Conservation (phyloP, 1,140 invertebrate species). For the Stenopsyche tienmushanensis region DNA sequence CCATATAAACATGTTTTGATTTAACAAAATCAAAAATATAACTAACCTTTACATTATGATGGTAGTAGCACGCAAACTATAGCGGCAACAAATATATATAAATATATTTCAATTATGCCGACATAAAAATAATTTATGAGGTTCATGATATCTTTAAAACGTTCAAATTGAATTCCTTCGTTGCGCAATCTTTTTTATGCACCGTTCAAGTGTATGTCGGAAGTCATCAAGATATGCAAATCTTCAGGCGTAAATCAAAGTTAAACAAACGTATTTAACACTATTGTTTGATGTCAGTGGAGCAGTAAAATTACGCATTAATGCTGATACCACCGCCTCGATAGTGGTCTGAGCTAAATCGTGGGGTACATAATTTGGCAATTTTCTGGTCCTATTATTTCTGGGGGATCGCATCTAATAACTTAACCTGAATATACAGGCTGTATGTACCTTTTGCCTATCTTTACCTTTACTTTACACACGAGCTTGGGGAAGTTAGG, state of each 20-base stretch:
- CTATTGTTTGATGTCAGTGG: background rate
- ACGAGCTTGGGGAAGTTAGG: constrained; percentile 1
- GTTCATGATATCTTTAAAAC: too few relatives aligned
- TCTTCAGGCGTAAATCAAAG: background rate
- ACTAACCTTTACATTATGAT: too few relatives aligned
- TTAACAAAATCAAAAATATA: too few relatives aligned
- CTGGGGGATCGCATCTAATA: constrained; percentile 40
- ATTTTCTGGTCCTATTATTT: constrained; percentile 43
- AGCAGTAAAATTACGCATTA: constrained; percentile 12
- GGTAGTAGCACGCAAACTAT: too few relatives aligned
- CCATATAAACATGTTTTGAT: too few relatives aligned
- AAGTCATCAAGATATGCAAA: constrained; percentile 5
- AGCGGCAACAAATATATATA: too few relatives aligned
- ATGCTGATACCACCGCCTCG: background rate
- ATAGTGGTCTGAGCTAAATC: background rate
- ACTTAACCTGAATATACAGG: constrained; percentile 39
- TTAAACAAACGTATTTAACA: constrained; percentile 1
- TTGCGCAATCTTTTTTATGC: too few relatives aligned
- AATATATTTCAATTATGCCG: too few relatives aligned
- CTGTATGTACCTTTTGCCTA: constrained; percentile 3
- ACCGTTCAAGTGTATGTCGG: too few relatives aligned
- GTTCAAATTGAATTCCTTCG: too few relatives aligned
- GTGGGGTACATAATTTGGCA: constrained; percentile 41
- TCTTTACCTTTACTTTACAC: constrained; percentile 30
- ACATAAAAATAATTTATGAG: too few relatives aligned